A percentile compares a stretch with the other conserved stretches of the same genome.
These are phyloP conservation scores for Oscheius sp. DNA, from an alignment of 1,140 invertebrate species.

Conservation along the genomic window DNA sequence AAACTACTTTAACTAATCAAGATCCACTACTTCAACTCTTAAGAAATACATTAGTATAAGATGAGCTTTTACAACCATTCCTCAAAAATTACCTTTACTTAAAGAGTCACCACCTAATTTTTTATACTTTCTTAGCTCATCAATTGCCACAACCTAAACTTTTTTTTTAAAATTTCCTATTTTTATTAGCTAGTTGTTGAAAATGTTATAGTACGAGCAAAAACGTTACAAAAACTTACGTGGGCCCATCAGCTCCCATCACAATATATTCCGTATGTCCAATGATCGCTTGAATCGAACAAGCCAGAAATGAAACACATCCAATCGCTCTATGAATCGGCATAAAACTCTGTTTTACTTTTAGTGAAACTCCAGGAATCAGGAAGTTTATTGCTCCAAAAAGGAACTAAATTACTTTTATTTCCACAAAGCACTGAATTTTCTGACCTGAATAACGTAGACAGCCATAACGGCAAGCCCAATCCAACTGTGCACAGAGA, in stretches of 20 bases:
- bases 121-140: too few relatives aligned
- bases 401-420: constrained; percentile 20
- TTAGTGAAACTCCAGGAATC: constrained; percentile 13
- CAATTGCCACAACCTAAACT: too few relatives aligned
- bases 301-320: constrained; percentile 17
- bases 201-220: too few relatives aligned
- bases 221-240: neutral
- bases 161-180: too few relatives aligned
- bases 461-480: constrained; percentile 27
- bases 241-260: neutral
- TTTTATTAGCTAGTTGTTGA: too few relatives aligned
- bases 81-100: too few relatives aligned
- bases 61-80: too few relatives aligned
- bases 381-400: constrained; percentile 29
- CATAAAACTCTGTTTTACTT: constrained; percentile 23
- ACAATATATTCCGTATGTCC: constrained; percentile 5
- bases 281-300: constrained; percentile 11
- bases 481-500: constrained; percentile 38
- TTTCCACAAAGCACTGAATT: neutral
- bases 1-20: too few relatives aligned
- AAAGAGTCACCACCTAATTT: too few relatives aligned
- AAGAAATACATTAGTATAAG: too few relatives aligned
- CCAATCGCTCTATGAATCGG: constrained; percentile 33
- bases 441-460: constrained; percentile 32
- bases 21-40: too few relatives aligned